A percentile compares a stretch with the other conserved stretches of the same genome.
Evolutionary conservation across 2,113 vertebrate genomes (phyloP).

Genomic region (Vidua macroura): DNA sequence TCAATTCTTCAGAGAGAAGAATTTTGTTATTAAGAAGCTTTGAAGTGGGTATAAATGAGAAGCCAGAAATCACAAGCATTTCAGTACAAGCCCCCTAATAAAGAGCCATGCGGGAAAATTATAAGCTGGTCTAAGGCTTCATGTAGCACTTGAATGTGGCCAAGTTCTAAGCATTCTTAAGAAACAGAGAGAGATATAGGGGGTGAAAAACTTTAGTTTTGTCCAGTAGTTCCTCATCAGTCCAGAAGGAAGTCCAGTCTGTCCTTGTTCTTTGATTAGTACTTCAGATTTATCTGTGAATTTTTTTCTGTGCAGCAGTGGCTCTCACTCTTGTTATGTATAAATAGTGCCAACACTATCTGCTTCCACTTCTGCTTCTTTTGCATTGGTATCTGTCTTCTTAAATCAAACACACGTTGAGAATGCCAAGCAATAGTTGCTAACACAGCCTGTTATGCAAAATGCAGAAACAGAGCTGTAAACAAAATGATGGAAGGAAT

Average conservation of each 20-base stretch:
- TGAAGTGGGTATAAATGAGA: not conserved
- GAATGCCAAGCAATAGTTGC: not conserved
- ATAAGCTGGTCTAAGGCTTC: not conserved
- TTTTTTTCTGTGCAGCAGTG: not conserved
- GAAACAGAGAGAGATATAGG: not conserved
- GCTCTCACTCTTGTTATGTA: not conserved
- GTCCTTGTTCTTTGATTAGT: not conserved
- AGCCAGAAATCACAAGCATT: not conserved
- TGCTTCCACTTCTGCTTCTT: not conserved
- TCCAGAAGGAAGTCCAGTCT: not conserved
- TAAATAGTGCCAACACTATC: not conserved
- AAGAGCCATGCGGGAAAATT: not conserved
- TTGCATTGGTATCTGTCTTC: not conserved
- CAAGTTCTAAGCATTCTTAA: not conserved
- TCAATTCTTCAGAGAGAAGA: not conserved
- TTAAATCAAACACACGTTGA: not conserved
- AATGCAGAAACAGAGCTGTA: not conserved
- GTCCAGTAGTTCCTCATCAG: not conserved
- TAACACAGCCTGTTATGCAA: not conserved
- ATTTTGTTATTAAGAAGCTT: not conserved
- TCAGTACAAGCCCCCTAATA: not conserved
- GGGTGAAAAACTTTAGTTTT: not conserved
- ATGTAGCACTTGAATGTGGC: not conserved
- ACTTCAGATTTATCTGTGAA: not conserved
- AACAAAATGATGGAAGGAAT: not conserved